phyloP scores from a whole-genome alignment of 1,140 invertebrate species.

The Aphelinus certus region DNA sequence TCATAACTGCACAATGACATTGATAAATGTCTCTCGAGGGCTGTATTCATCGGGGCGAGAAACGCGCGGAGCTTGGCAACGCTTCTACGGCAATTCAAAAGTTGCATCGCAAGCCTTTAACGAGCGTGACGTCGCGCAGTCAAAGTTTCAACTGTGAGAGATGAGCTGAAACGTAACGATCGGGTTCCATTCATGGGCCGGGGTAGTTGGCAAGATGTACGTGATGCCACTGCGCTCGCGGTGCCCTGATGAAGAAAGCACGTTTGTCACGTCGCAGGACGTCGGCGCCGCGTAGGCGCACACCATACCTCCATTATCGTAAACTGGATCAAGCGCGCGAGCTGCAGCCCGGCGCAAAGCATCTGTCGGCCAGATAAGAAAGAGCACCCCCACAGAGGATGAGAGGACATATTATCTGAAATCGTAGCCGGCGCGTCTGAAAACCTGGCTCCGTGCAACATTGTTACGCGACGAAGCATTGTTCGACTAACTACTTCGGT shows the following conservation, averaged over 20 bases:
- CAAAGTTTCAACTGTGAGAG: too few relatives aligned
- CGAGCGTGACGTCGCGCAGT: too few relatives aligned
- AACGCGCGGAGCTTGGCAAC: too few relatives aligned
- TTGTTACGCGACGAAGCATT: slow-evolving; percentile 50
- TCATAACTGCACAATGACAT: too few relatives aligned
- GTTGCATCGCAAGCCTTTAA: too few relatives aligned
- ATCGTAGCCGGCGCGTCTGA: slow-evolving; percentile 33
- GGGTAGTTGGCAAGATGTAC: not conserved
- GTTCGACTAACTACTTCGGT: too few relatives aligned
- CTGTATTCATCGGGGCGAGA: too few relatives aligned
- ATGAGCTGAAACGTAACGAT: not conserved
- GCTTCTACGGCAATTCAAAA: too few relatives aligned
- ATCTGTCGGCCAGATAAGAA: slow-evolving; percentile 38
- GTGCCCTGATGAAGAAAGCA: not conserved
- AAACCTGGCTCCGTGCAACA: slow-evolving; percentile 41
- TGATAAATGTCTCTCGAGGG: too few relatives aligned
- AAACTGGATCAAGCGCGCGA: slow-evolving; percentile 27
- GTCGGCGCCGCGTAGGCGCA: not conserved
- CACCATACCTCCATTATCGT: slow-evolving; percentile 22
- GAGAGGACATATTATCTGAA: slow-evolving; percentile 41
- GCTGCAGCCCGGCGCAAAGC: slow-evolving; percentile 12
- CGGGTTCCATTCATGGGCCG: slow-evolving; percentile 4
- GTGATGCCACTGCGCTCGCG: too few relatives aligned
- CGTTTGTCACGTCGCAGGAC: not conserved
- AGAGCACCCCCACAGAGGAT: slow-evolving; percentile 20